Evolutionary conservation across 1,140 invertebrate genomes (phyloP), one percentile per base, ranked within the genome.

Genomic region (Calliphora vicina): DNA sequence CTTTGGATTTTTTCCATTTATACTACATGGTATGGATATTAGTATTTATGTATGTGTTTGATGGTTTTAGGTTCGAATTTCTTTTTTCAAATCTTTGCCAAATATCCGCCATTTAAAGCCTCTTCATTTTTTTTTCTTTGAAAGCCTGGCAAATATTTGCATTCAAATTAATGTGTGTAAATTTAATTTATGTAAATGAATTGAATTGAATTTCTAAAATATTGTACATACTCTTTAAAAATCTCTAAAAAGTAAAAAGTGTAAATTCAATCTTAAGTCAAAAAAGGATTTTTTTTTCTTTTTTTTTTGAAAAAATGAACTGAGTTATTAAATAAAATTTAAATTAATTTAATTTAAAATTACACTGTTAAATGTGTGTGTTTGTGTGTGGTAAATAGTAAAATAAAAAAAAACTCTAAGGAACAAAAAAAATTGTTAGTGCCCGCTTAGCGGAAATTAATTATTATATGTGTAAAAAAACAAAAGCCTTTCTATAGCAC

Each of bases 401-500:
- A 17, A 73, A 73, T 67, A 71, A 17, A 73, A 73, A 76, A 78
- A 78, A 78, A 43, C n/a, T 78, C 42, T 78, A 78, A 78, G 74
- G 74, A 78, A 78, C 74, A 43, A 78, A 42, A 76, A 74, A 20
- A 43, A 43, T 13, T 78, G 74, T 78, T 78, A 78, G 20, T 78
- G 23, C 10, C 74, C 74, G 74, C 74, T 78, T 45, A 78, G 74
- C 74, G 74, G 74, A 81, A 81, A 81, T 27, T 81, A 61, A 29
- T 81, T 61, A 50, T n/a, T 61, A 23, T 81, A 17, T 61, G 17
- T 61, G n/a, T n/a, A n/a, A n/a, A n/a, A n/a, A 29, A 71, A 67
- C 57, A 50, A 81, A 78, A 78, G 74, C 88, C 88, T 86, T 88
- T 89, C 88, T 89, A 89, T 89, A 90, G 88, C 88, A 89, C 88